Evolutionary conservation across 2,888 invertebrate species (phyloP).

Genomic region (Meandrusa payeni): DNA sequence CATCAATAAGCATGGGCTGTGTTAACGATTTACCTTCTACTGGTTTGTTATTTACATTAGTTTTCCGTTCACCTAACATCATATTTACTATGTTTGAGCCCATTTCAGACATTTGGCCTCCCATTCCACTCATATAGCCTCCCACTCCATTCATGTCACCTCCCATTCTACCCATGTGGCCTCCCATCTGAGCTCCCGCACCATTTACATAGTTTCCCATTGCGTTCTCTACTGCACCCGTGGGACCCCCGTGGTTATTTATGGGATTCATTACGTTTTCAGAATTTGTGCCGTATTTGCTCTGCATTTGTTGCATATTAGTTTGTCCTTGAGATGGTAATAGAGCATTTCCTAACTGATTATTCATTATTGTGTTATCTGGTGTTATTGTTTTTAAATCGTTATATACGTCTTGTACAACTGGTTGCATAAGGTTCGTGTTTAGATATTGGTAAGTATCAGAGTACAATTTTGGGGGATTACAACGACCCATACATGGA

Average conservation of each 20-base stretch:
- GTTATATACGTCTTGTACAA: constrained; percentile 63
- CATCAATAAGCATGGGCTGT: constrained; percentile 35
- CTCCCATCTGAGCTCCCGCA: constrained; percentile 8
- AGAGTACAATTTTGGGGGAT: constrained; percentile 56
- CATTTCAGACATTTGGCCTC: constrained; percentile 45
- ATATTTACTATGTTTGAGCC: constrained; percentile 59
- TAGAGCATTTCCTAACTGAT: constrained; percentile 43
- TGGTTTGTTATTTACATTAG: constrained; percentile 28
- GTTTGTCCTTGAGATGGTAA: constrained; percentile 30
- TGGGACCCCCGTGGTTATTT: constrained; percentile 4
- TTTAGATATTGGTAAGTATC: constrained; percentile 65
- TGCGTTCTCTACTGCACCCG: no score
- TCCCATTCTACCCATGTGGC: constrained; percentile 24
- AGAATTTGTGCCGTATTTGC: constrained; percentile 20
- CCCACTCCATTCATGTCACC: constrained; percentile 24
- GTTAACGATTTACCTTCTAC: constrained; percentile 26
- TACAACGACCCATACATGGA: constrained; percentile 50
- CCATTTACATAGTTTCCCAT: no score
- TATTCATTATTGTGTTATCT: constrained; percentile 56
- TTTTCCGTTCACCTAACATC: constrained; percentile 42
- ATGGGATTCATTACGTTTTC: constrained; percentile 1
- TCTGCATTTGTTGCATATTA: constrained; percentile 36
- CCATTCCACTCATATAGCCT: constrained; percentile 15
- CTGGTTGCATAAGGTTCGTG: constrained; percentile 63
- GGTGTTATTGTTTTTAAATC: constrained; percentile 60